Evolutionary conservation across 1,140 invertebrate genomes (phyloP).

Genomic region (Cyphomyrmex costatus): DNA sequence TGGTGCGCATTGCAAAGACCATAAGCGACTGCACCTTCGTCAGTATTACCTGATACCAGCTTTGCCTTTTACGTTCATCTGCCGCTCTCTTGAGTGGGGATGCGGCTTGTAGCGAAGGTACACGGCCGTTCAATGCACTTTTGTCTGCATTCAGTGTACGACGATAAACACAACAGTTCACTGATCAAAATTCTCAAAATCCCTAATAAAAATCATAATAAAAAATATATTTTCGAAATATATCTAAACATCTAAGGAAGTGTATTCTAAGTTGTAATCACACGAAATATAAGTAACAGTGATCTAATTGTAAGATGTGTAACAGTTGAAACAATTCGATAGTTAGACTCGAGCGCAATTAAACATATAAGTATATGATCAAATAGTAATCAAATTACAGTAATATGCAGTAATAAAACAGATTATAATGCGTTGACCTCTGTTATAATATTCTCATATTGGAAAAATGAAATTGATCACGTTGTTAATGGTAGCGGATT

Average conservation of each 20-base stretch:
- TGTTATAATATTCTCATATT: neutral
- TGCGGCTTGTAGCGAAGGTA: slow-evolving; percentile 68
- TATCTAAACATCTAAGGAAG: neutral
- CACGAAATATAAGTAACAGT: slow-evolving; percentile 8
- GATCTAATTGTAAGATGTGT: neutral
- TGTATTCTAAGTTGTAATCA: neutral
- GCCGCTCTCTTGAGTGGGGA: slow-evolving; percentile 76
- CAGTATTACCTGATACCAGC: slow-evolving; percentile 79
- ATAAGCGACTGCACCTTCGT: slow-evolving; percentile 41
- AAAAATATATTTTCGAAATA: slow-evolving; percentile 2
- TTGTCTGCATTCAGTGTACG: slow-evolving; percentile 69
- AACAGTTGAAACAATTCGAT: neutral
- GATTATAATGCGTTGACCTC: neutral
- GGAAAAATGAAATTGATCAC: slow-evolving; percentile 57
- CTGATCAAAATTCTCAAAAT: neutral
- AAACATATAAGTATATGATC: slow-evolving; percentile 16
- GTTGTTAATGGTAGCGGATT: slow-evolving; percentile 55
- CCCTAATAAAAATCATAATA: neutral
- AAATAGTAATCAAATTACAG: neutral
- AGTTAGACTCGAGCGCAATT: slow-evolving; percentile 1
- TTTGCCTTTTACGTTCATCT: slow-evolving; percentile 83
- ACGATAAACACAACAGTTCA: slow-evolving; percentile 45
- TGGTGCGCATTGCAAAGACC: slow-evolving; percentile 25
- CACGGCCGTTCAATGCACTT: slow-evolving; percentile 76
- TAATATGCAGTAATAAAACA: neutral